These are phyloP conservation scores for Rhodinocichla rosea DNA, from an alignment of 2,113 vertebrate genomes.

Conservation along the genomic window DNA sequence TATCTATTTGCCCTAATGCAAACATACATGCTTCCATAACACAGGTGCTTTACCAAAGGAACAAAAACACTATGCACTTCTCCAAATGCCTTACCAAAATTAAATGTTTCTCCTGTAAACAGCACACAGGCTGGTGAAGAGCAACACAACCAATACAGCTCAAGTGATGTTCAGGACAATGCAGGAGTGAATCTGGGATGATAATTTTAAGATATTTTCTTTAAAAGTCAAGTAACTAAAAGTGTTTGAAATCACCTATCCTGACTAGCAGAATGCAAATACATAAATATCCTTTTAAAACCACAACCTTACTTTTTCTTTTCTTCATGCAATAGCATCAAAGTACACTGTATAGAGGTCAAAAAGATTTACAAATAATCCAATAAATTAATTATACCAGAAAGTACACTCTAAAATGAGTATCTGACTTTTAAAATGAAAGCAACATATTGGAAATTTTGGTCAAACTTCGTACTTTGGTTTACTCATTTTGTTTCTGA, in stretches of 20 bases:
- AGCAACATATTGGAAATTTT: neutral
- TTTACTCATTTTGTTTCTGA: neutral
- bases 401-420: neutral
- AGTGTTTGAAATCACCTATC: neutral
- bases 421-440: neutral
- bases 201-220: neutral
- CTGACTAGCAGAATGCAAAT: neutral
- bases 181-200: neutral
- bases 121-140: neutral
- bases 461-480: neutral
- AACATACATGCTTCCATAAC: neutral
- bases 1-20: neutral
- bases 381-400: neutral
- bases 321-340: neutral
- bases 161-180: neutral
- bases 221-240: neutral
- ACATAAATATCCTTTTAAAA: neutral
- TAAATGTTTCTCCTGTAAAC: neutral
- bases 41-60: neutral
- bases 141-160: neutral
- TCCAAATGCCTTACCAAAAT: neutral
- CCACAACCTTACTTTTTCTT: neutral
- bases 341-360: neutral
- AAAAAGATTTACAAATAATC: neutral
- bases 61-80: neutral